Evolutionary conservation across 2,113 vertebrate genomes (phyloP).

Genomic region (Himantopus leucocephalus): DNA sequence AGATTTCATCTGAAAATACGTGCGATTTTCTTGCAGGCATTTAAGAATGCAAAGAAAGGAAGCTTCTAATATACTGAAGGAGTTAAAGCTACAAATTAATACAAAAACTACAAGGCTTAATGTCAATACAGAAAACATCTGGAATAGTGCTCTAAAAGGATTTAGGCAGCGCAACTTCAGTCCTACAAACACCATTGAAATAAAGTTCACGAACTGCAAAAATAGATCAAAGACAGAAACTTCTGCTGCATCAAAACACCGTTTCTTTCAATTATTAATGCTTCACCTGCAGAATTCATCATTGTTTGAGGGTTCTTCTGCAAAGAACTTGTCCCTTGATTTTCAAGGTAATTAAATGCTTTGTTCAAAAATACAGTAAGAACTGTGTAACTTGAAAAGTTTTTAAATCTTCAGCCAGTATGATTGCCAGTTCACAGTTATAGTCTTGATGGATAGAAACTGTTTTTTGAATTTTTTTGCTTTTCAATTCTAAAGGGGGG

Average conservation of each 20-base stretch:
- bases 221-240: slow-evolving; percentile 1
- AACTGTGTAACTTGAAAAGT: neutral
- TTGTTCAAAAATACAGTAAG: neutral
- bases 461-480: neutral
- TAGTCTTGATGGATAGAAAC: neutral
- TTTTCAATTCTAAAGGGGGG: neutral
- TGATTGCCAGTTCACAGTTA: neutral
- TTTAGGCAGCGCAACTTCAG: slow-evolving; percentile 81
- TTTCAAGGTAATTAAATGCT: slow-evolving; percentile 74
- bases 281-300: slow-evolving; percentile 75
- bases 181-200: slow-evolving; percentile 78
- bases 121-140: slow-evolving; percentile 75
- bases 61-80: slow-evolving; percentile 73
- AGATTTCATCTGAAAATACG: neutral
- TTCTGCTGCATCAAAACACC: slow-evolving; percentile 63
- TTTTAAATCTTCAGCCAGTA: neutral
- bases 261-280: slow-evolving; percentile 77
- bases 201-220: slow-evolving; percentile 75
- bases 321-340: slow-evolving; percentile 80
- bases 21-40: slow-evolving; percentile 69
- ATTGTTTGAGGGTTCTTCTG: slow-evolving; percentile 77
- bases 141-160: slow-evolving; percentile 80
- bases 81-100: slow-evolving; percentile 78
- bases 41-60: slow-evolving; percentile 67
- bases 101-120: slow-evolving; percentile 72